Conservation (phyloP, 1,140 invertebrate genomes). For the Drosophila lacertosa region DNA sequence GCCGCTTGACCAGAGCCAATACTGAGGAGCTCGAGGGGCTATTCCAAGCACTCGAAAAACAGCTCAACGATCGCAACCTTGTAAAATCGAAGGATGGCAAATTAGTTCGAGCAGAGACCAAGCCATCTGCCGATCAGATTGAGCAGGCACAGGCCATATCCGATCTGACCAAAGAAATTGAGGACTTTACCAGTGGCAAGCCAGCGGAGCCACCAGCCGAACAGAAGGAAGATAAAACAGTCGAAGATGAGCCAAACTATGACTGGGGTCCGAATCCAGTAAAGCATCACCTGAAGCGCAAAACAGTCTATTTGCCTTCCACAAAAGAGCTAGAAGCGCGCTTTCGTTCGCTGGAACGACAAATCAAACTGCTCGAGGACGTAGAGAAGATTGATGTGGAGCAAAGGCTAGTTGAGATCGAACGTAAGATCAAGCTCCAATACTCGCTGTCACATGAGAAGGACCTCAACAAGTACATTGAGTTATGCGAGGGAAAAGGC, state of each 20-base stretch:
- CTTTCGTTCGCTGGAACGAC: conserved; percentile 73
- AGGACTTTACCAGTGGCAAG: conserved; percentile 61
- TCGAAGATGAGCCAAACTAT: conserved; percentile 49
- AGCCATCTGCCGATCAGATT: conserved; percentile 41
- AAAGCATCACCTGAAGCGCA: conserved; percentile 74
- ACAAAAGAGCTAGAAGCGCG: conserved; percentile 77
- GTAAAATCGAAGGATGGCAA: conserved; percentile 77
- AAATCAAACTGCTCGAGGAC: conserved; percentile 77
- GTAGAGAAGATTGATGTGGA: conserved; percentile 82
- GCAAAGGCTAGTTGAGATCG: conserved; percentile 70
- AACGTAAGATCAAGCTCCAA: conserved; percentile 77
- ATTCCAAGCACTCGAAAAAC: conserved; percentile 77
- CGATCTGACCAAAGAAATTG: conserved; percentile 72
- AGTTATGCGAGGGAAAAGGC: conserved; percentile 73
- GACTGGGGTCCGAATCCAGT: conserved; percentile 78
- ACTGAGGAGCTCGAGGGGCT: conserved; percentile 76
- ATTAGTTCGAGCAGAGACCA: conserved; percentile 42
- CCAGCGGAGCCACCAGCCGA: conserved; percentile 10
- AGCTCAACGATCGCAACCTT: conserved; percentile 66
- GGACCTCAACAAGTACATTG: conserved; percentile 74
- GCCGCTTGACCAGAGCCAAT: conserved; percentile 73
- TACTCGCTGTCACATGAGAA: conserved; percentile 79
- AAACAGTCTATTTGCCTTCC: conserved; percentile 73
- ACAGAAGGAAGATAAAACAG: background rate
- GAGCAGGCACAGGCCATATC: conserved; percentile 69